phyloP scores from a whole-genome alignment of 2,797 vertebrate genomes.

The Pagetopsis macropterus region DNA sequence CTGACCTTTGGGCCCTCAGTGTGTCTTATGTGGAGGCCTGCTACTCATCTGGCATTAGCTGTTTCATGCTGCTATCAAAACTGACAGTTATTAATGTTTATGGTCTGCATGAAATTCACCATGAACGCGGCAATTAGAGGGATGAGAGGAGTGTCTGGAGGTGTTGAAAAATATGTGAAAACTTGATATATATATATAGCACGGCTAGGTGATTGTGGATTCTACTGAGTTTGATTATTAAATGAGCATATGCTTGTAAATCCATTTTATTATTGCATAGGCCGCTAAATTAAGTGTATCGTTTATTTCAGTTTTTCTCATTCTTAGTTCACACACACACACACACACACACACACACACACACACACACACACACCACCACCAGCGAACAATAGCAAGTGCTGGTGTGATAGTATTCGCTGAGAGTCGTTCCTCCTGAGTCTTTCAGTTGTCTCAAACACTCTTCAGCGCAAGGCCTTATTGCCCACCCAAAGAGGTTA shows the following conservation, averaged over 20 bases:
- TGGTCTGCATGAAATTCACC: slow-evolving; percentile 50
- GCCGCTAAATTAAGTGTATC: not conserved
- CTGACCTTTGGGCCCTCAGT: slow-evolving; percentile 48
- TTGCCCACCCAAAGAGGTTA: slow-evolving; percentile 90
- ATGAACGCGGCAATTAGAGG: slow-evolving; percentile 28
- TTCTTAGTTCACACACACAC: slow-evolving; percentile 3
- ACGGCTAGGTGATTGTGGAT: not conserved
- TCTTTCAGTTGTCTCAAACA: slow-evolving; percentile 83
- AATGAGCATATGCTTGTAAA: not conserved
- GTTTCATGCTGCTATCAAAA: slow-evolving; percentile 44
- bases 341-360: not conserved
- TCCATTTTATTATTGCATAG: not conserved
- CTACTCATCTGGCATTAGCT: slow-evolving; percentile 53
- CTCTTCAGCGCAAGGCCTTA: slow-evolving; percentile 83
- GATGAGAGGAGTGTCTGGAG: slow-evolving; percentile 11
- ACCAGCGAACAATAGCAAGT: no score
- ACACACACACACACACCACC: not conserved
- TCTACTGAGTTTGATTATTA: not conserved
- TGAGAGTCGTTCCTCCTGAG: slow-evolving; percentile 73
- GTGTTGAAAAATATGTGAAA: slow-evolving; percentile 5
- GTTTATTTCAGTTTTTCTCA: not conserved
- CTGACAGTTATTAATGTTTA: slow-evolving; percentile 54
- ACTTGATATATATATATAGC: slow-evolving; percentile 22
- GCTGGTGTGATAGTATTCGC: slow-evolving; percentile 73
- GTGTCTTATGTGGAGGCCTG: slow-evolving; percentile 46